phyloP scores from a whole-genome alignment of 2,113 vertebrate genomes.

The Suricata suricatta region DNA sequence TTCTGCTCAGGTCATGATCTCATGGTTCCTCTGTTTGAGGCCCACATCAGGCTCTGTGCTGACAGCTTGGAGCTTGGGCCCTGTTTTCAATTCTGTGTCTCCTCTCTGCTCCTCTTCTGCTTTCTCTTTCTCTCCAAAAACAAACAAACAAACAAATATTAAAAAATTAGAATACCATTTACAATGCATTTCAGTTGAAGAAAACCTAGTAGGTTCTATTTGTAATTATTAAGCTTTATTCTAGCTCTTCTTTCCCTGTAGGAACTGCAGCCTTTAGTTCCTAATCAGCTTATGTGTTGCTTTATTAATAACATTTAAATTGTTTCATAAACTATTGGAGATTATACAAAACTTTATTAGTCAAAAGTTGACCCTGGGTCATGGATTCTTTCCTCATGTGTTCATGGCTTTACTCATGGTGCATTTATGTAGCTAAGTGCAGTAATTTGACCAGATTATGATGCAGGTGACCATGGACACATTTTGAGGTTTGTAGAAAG shows the following conservation, averaged over 20 bases:
- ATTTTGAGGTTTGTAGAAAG: not conserved
- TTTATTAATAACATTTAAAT: constrained; percentile 31
- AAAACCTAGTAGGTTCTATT: not conserved
- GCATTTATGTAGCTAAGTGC: not conserved
- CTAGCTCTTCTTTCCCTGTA: not conserved
- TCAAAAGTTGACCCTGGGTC: not conserved
- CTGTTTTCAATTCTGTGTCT: too few relatives aligned
- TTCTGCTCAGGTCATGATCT: too few relatives aligned
- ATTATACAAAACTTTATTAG: not conserved
- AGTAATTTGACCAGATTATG: not conserved
- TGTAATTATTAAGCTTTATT: constrained; percentile 19
- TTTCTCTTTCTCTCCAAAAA: too few relatives aligned
- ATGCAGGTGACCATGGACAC: not conserved
- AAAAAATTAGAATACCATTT: not conserved
- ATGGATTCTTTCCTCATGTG: not conserved
- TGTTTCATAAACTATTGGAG: constrained; percentile 5
- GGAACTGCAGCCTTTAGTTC: not conserved
- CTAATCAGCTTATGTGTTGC: not conserved
- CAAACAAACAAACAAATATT: too few relatives aligned
- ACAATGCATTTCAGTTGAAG: not conserved
- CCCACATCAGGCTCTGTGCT: too few relatives aligned
- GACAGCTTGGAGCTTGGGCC: too few relatives aligned
- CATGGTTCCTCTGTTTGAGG: too few relatives aligned
- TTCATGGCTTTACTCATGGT: not conserved
- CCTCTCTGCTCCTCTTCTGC: too few relatives aligned